A percentile compares a stretch with the other conserved stretches of the same genome.
Conservation (phyloP, 1,140 invertebrate species). For the Trichogramma pretiosum region DNA sequence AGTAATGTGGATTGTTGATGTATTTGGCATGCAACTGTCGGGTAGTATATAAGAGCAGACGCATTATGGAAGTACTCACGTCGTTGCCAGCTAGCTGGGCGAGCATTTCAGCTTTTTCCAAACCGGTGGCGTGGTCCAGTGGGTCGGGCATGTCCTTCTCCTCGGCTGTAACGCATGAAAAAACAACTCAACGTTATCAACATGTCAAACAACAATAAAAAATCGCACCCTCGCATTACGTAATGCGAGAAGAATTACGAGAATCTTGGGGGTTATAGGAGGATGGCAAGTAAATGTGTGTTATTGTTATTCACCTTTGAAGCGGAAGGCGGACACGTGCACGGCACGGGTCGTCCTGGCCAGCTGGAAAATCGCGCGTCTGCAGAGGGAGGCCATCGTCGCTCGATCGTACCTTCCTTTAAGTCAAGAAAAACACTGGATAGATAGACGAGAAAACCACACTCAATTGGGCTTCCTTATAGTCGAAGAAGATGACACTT, state of each 20-base stretch:
- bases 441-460: too few relatives aligned
- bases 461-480: too few relatives aligned
- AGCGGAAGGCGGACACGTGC: background rate
- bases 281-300: too few relatives aligned
- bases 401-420: background rate
- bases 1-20: too few relatives aligned
- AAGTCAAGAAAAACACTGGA: too few relatives aligned
- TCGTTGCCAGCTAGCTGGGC: slow-evolving; percentile 78
- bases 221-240: slow-evolving; percentile 25
- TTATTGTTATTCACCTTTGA: too few relatives aligned
- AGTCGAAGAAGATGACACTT: too few relatives aligned
- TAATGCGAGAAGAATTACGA: slow-evolving; percentile 25
- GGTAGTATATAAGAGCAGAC: too few relatives aligned
- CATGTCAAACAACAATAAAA: background rate
- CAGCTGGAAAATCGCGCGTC: slow-evolving; percentile 38
- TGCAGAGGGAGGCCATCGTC: slow-evolving; percentile 39
- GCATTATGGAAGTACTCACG: slow-evolving; percentile 51
- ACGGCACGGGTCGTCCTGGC: slow-evolving; percentile 5
- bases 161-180: slow-evolving; percentile 43
- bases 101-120: slow-evolving; percentile 82
- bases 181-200: background rate
- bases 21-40: too few relatives aligned
- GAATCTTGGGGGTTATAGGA: too few relatives aligned
- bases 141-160: slow-evolving; percentile 62
- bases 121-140: slow-evolving; percentile 84